A percentile compares a stretch with the other conserved stretches of the same genome.
Conservation (phyloP, 1,140 invertebrate species). For the Hylyphantes graminicola region DNA sequence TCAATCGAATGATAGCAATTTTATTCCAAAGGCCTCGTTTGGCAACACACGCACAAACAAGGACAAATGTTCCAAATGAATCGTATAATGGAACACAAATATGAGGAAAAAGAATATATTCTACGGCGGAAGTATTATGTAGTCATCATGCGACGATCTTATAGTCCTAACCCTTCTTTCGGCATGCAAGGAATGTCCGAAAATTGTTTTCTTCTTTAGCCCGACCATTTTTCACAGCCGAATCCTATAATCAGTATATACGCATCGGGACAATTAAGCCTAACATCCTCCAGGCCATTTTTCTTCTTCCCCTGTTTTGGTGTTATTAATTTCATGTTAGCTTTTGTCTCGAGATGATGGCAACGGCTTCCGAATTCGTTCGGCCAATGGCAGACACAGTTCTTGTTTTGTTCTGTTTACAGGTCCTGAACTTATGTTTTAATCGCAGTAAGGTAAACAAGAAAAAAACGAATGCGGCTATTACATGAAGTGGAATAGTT, state of each 20-base stretch:
- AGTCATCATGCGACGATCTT: background rate
- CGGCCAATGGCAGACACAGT: too few species aligned
- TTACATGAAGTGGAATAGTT: too few species aligned
- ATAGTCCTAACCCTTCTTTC: slow-evolving; percentile 15
- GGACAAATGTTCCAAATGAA: background rate
- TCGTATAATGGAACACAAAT: slow-evolving; percentile 2
- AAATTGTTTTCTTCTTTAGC: background rate
- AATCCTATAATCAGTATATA: slow-evolving; percentile 51
- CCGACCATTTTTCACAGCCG: slow-evolving; percentile 42
- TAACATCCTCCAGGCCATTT: slow-evolving; percentile 3
- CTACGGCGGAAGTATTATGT: slow-evolving; percentile 34
- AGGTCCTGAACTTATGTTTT: too few species aligned
- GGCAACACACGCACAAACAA: slow-evolving; percentile 23
- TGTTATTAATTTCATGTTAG: too few species aligned
- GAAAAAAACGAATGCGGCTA: too few species aligned
- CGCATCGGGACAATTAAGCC: slow-evolving; percentile 37
- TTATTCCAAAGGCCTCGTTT: background rate
- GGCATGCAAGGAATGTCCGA: slow-evolving; percentile 33
- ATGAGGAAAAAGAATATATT: slow-evolving; percentile 41
- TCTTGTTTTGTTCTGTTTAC: too few species aligned
- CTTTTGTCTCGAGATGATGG: too few species aligned
- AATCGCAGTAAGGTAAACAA: too few species aligned
- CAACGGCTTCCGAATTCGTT: too few species aligned
- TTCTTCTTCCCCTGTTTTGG: background rate
- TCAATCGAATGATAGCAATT: too few species aligned